Base-by-base conservation (phyloP, 2,888 invertebrate genomes). In the Ophraella communa region DNA sequence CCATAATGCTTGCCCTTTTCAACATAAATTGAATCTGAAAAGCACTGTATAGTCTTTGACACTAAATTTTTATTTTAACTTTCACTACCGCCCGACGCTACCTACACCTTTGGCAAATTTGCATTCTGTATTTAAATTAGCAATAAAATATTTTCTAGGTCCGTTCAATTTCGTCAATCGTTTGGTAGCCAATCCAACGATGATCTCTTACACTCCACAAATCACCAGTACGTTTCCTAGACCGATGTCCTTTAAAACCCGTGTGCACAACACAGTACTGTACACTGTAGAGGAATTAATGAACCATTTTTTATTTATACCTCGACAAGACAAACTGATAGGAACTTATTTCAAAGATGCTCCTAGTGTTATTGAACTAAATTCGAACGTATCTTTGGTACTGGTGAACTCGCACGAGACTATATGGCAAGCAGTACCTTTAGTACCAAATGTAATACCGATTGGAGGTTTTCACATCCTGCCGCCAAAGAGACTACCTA, bases 361-460 rank as follows among this genome's bases (percentile, higher is more conserved):
- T 23, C 71, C 73, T 5, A 56, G 68, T 39, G 47, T 75, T 17
- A 39, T 63, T 4, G 67, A 69, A 14, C 33, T 71, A 1, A 56
- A 62, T 20, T 74, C 74, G 51, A 73, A 73, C 59, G 70, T 70
- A 1, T 77, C 78, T 1, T 64, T 80, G 54, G 70, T 79, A 0
- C 59, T 81, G 2, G 42, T 78, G 2, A 80, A 80, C 60, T 77
- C 79, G 0, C 87, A 88, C 71, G 83, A 82, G 39, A 85, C 85
- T 74, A 82, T 84, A 60, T 83, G 84, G 54, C 67, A 77, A 4
- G 80, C 86, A 0, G 76, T 80, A 14, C 86, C 87, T 0, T 79
- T 84, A 30, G 80, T 85, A 3, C 87, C 87, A 0, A 86, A 85
- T 73, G 80, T 86, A 67, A 76, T 87, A 1, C 85, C 87, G 73